Evolutionary conservation across 1,140 invertebrate species (phyloP).

Genomic region (Streblospio benedicti): DNA sequence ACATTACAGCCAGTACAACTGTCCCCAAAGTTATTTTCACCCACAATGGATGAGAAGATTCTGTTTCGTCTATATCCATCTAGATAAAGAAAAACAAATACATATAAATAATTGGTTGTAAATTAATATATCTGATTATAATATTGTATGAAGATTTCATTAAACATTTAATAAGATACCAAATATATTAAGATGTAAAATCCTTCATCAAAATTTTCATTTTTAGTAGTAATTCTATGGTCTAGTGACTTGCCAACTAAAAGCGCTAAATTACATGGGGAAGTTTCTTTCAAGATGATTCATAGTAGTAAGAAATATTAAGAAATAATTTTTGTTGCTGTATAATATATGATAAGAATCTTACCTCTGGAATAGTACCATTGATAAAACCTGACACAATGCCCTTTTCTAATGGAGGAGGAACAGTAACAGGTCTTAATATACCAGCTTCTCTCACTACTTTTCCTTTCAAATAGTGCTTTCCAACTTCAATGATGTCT

Average conservation of each 20-base stretch:
- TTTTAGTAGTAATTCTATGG: not conserved
- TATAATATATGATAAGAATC: no score
- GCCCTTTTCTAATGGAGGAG: conserved; percentile 35
- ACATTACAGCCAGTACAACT: not conserved
- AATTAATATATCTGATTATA: not conserved
- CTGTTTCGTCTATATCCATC: not conserved
- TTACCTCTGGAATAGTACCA: not conserved
- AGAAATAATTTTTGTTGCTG: not conserved
- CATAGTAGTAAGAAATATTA: not conserved
- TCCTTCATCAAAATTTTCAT: not conserved
- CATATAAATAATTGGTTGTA: not conserved
- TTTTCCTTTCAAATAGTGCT: conserved; percentile 77
- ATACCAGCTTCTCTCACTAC: conserved; percentile 29
- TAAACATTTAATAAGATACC: not conserved
- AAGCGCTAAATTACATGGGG: no score
- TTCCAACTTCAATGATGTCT: conserved; percentile 63
- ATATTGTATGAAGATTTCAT: not conserved
- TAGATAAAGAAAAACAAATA: not conserved
- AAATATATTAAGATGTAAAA: not conserved
- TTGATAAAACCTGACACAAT: conserved; percentile 31
- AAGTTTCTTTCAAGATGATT: no score
- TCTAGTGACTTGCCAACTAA: no score
- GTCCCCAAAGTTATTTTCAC: not conserved
- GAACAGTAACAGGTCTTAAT: conserved; percentile 28
- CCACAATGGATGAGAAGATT: conserved; percentile 3